Base-by-base conservation (phyloP, 1,140 invertebrate genomes). In the Microplitis mediator region DNA sequence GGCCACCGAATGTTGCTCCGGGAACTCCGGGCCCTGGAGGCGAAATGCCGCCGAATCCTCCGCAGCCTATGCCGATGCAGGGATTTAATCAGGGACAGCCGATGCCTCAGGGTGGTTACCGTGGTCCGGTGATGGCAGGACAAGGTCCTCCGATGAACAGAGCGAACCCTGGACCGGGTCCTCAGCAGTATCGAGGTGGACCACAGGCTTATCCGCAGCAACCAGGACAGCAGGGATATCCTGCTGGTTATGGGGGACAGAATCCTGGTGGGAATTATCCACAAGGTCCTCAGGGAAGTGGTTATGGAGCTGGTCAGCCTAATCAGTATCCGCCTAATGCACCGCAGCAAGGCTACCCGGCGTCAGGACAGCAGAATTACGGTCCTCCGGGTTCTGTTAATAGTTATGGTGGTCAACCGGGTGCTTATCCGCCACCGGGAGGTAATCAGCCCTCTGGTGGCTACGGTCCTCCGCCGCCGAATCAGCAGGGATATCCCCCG, bases 181-280 rank as follows among this genome's bases (percentile, higher is more conserved):
- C 86, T 35, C 88, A 89, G 54, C 84, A 86, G 72, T 88, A 88
- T 32, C 86, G 88, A 73, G 80, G 80, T 34, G 81, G 80, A 66
- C 89, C 87, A n/a, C 89, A 90, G 78, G 87, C 86, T 8, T 90
- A 90, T 74, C 89, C 89, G 36, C 90, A 90, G 74, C 86, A 89
- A 73, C 83, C 86, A 35, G 85, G 88, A 72, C 89, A 88, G 61
- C 89, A 89, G 79, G 87, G 86, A 68, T 90, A 90, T 73, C 86
- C 87, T 61, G 79, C 84, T 64, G 82, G 85, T 58, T 89, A 90
- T 70, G 79, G 84, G 13, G 87, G 83, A 76, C 86, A 86, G 75
- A 88, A 86, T 82, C 86, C 85, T 35, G 77, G 79, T 0, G 78
- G 79, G 14, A 86, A 85, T 74, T 87, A 86, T 74, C 39, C 39